A percentile compares a stretch with the other conserved stretches of the same genome.
These are phyloP conservation scores for Xiphophorus couchianus DNA, from an alignment of 2,113 vertebrate species.

Conservation along the genomic window DNA sequence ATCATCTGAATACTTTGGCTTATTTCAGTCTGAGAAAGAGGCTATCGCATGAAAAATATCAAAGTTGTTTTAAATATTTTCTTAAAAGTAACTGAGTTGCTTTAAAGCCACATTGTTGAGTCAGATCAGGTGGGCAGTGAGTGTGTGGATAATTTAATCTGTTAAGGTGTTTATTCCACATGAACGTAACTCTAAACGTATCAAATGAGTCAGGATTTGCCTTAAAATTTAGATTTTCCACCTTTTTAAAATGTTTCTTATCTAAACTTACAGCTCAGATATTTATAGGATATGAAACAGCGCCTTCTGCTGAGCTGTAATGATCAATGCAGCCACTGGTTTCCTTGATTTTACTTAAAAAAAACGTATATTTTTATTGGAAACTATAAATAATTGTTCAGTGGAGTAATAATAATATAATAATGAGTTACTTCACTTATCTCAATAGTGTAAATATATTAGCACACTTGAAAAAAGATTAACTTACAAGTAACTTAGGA, in stretches of 20 bases:
- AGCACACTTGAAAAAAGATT: not conserved
- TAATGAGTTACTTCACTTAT: too few species aligned
- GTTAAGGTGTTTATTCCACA: not conserved
- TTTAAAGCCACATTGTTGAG: not conserved
- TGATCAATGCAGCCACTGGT: not conserved
- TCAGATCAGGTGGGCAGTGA: too few species aligned
- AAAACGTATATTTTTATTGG: not conserved
- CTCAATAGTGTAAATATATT: not conserved
- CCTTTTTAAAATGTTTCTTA: not conserved
- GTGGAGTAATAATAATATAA: too few species aligned
- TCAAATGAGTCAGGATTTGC: slow-evolving; percentile 42
- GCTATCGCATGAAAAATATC: not conserved
- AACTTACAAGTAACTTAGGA: not conserved
- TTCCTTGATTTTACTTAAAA: not conserved
- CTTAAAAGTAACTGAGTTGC: not conserved
- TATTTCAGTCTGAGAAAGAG: not conserved
- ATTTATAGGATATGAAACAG: slow-evolving; percentile 4
- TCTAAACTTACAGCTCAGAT: not conserved
- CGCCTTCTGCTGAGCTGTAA: slow-evolving; percentile 42
- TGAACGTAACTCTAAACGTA: too few species aligned
- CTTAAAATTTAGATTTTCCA: not conserved
- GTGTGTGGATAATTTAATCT: too few species aligned
- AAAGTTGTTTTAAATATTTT: not conserved
- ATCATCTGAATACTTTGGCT: not conserved
- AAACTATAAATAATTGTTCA: not conserved